Percentiles rank a stretch among this genome's conserved stretches.
Evolutionary conservation across 64 coral and sea anemone genomes (phyloP).

Genomic region (Stichodactyla helianthus): DNA sequence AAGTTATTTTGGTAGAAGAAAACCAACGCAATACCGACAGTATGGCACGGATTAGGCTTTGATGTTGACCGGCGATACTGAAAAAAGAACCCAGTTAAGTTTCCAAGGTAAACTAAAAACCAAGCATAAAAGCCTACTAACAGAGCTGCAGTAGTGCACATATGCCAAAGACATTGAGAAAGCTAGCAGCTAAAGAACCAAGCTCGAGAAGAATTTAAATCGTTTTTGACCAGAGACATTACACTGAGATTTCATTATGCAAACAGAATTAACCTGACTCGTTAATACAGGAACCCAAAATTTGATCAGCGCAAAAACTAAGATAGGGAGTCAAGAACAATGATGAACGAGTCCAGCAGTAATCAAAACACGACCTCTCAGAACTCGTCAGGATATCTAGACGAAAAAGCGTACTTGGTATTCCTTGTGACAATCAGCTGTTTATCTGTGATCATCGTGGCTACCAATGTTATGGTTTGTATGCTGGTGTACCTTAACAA

Average conservation of each 20-base stretch:
- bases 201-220: background rate
- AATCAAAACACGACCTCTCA: background rate
- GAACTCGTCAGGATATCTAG: background rate
- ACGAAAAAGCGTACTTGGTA: background rate
- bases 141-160: too few relatives aligned
- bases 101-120: background rate
- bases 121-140: background rate
- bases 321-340: background rate
- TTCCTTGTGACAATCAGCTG: background rate
- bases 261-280: too few relatives aligned
- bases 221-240: background rate
- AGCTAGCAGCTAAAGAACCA: background rate
- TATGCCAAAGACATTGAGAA: background rate
- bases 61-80: background rate
- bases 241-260: background rate
- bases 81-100: background rate
- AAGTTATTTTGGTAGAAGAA: background rate
- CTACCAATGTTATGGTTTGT: conserved; percentile 12
- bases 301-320: too few relatives aligned
- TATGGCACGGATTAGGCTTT: background rate
- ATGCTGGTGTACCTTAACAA: conserved; percentile 11
- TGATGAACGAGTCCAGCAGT: background rate
- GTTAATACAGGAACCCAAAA: too few relatives aligned
- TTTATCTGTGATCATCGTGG: conserved; percentile 29
- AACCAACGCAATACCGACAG: background rate